Evolutionary conservation across 2,797 vertebrate species (phyloP).

Genomic region (Myiotriccus ornatus): DNA sequence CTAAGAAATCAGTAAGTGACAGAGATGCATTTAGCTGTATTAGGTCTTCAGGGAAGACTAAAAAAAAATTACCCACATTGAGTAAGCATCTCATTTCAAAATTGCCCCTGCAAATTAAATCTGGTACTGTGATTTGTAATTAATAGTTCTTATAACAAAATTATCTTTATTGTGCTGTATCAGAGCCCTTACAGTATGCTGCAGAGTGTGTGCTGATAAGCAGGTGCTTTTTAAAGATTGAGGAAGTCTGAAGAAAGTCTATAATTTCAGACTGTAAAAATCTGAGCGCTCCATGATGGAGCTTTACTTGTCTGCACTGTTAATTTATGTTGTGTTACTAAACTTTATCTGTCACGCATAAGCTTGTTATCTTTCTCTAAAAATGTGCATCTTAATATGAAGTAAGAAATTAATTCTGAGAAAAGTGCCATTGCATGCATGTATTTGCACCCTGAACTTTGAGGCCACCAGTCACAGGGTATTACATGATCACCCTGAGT

Average conservation of each 20-base stretch:
- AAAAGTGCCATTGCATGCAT: not conserved
- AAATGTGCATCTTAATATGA: not conserved
- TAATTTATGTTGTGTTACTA: not conserved
- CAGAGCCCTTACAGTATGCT: not conserved
- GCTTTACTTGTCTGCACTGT: not conserved
- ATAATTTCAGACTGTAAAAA: not conserved
- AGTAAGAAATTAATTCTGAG: not conserved
- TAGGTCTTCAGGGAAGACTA: not conserved
- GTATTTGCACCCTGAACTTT: not conserved
- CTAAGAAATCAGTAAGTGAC: not conserved
- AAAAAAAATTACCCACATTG: not conserved
- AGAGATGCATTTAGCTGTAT: not conserved
- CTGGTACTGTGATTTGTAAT: not conserved
- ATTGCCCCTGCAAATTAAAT: slow-evolving; percentile 24
- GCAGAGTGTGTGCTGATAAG: not conserved
- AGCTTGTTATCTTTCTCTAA: not conserved
- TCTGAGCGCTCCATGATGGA: not conserved
- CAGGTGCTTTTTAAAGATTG: slow-evolving; percentile 26
- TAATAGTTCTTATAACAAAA: not conserved
- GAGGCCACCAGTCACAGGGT: accelerated
- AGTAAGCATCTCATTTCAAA: slow-evolving; percentile 12
- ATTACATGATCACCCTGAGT: not conserved
- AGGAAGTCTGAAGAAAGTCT: not conserved
- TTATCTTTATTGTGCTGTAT: not conserved
- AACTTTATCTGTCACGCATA: not conserved